Percentiles rank a stretch among this genome's conserved stretches.
Conservation (phyloP, 2,113 vertebrate genomes). For the Halichoerus grypus region DNA sequence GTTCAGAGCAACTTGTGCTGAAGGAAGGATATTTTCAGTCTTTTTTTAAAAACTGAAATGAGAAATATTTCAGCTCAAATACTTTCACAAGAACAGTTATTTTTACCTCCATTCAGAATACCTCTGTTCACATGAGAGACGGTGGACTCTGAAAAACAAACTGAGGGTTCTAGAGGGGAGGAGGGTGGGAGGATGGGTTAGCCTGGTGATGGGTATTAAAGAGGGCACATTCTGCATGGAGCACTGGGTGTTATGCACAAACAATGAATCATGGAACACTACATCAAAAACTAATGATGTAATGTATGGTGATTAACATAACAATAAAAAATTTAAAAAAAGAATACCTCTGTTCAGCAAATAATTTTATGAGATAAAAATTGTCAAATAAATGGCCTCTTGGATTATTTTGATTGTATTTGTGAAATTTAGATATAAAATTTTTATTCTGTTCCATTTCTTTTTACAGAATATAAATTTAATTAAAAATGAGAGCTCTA, state of each 20-base stretch:
- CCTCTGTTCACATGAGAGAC: background rate
- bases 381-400: slow-evolving; percentile 1
- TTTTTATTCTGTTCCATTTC: background rate
- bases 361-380: slow-evolving; percentile 32
- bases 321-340: too few species aligned
- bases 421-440: slow-evolving; percentile 29
- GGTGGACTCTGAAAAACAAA: too few species aligned
- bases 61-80: background rate
- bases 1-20: background rate
- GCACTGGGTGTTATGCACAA: too few species aligned
- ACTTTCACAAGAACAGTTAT: slow-evolving; percentile 30
- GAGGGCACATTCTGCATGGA: too few species aligned
- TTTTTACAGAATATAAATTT: background rate
- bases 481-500: slow-evolving; percentile 5
- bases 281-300: too few species aligned
- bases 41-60: background rate
- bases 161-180: too few species aligned
- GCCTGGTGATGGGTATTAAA: too few species aligned
- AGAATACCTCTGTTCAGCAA: slow-evolving; percentile 22
- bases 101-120: background rate
- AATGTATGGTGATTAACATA: too few species aligned
- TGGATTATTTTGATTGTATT: background rate
- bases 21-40: background rate
- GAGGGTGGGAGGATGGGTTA: too few species aligned
- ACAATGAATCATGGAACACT: too few species aligned